Evolutionary conservation across 2,113 vertebrate species (phyloP).

Genomic region (Cranoglanis bouderius): DNA sequence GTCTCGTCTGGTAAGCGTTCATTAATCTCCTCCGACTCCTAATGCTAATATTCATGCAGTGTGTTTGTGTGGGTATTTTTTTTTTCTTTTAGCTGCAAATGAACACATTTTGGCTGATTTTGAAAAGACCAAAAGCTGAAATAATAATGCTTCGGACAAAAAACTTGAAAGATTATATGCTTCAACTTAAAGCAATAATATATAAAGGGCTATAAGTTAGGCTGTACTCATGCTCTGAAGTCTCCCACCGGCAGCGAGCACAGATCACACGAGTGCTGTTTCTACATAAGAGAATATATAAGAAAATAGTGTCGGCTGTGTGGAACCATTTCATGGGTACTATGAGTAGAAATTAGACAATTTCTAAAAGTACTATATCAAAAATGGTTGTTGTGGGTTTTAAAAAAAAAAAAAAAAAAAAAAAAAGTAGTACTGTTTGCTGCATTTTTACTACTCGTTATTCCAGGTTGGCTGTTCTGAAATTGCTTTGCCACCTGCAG

Average conservation of each 20-base stretch:
- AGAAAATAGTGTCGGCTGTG: no score
- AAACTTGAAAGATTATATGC: not conserved
- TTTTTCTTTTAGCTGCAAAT: not conserved
- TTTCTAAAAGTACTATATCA: not conserved
- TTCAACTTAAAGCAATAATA: not conserved
- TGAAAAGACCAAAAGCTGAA: not conserved
- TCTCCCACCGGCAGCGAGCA: not conserved
- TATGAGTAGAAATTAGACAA: not conserved
- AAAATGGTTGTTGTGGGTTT: not conserved
- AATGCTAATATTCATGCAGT: not conserved
- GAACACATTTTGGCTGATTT: not conserved
- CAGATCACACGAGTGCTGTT: not conserved
- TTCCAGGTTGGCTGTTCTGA: not conserved
- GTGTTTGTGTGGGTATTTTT: not conserved
- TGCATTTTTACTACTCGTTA: not conserved
- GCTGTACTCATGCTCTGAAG: no score
- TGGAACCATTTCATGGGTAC: not conserved
- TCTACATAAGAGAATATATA: not conserved
- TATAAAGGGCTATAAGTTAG: not conserved
- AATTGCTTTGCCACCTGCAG: not conserved
- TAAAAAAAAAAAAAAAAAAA: no score
- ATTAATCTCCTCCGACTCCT: not conserved
- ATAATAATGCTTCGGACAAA: not conserved
- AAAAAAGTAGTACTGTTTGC: no score
- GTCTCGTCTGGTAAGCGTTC: constrained; percentile 83